These are phyloP conservation scores for Akabosia matsudoensis DNA, from an alignment of 1,140 invertebrate genomes.

Conservation along the genomic window DNA sequence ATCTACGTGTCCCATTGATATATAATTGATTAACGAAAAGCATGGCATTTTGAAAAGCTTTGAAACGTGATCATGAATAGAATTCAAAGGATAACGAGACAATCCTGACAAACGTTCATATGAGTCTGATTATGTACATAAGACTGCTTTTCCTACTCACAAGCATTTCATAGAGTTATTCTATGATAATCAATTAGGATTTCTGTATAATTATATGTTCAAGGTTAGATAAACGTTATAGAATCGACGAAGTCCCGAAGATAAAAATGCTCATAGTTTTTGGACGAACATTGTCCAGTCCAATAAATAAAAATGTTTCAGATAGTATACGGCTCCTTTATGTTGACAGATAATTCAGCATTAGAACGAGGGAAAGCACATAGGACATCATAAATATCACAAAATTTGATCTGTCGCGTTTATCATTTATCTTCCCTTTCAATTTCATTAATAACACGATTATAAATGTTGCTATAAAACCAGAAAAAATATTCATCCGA, in stretches of 20 bases:
- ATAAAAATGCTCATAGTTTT: too few species aligned
- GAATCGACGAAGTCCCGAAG: too few species aligned
- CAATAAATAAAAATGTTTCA: neutral
- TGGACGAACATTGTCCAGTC: neutral
- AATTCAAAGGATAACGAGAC: neutral
- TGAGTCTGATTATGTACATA: too few species aligned
- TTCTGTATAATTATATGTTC: neutral
- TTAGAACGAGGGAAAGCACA: neutral
- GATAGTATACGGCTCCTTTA: neutral
- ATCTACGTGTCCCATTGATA: too few species aligned
- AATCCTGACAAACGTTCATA: neutral
- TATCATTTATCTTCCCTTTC: neutral
- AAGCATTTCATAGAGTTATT: too few species aligned
- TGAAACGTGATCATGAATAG: neutral
- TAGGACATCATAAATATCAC: neutral
- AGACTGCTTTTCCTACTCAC: too few species aligned
- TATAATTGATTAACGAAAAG: neutral
- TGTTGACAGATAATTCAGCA: neutral
- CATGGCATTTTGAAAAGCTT: neutral
- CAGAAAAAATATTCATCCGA: neutral
- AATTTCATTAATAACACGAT: constrained; percentile 19
- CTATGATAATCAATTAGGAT: constrained; percentile 21
- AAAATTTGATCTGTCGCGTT: neutral
- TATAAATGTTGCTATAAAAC: too few species aligned
- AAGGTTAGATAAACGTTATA: too few species aligned